phyloP scores from a whole-genome alignment of 1,140 invertebrate genomes.

The Megalonaias nervosa region DNA sequence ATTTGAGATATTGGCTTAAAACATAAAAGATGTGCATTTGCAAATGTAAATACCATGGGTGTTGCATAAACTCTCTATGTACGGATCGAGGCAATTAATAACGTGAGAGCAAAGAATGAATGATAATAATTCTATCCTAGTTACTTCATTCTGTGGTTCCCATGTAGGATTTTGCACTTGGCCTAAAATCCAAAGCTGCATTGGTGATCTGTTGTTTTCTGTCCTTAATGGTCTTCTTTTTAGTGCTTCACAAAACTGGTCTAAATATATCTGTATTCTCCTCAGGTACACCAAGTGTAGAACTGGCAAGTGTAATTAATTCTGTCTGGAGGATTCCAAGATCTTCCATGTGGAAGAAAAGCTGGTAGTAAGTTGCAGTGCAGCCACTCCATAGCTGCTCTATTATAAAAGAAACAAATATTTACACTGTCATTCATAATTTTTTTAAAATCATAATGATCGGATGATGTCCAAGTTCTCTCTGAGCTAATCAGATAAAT shows the following conservation, averaged over 20 bases:
- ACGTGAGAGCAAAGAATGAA: no score
- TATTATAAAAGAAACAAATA: slow-evolving; percentile 23
- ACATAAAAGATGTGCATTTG: no score
- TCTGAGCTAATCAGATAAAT: no score
- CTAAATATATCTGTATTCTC: slow-evolving; percentile 28
- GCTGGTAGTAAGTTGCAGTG: slow-evolving; percentile 25
- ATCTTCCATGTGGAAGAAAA: slow-evolving; percentile 42
- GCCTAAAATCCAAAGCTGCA: slow-evolving; percentile 30
- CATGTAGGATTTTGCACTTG: background rate
- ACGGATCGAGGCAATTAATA: no score
- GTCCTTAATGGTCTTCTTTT: slow-evolving; percentile 28
- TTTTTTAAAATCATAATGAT: no score
- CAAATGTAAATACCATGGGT: no score
- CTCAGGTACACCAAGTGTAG: slow-evolving; percentile 33
- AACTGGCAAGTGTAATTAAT: slow-evolving; percentile 21
- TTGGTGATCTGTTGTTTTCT: slow-evolving; percentile 22
- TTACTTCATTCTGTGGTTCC: background rate
- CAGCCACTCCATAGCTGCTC: slow-evolving; percentile 39
- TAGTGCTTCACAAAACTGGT: slow-evolving; percentile 27
- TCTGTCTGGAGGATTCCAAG: slow-evolving; percentile 21
- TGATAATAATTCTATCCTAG: no score
- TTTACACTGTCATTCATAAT: no score
- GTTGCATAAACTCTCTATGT: no score
- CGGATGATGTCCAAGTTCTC: no score
- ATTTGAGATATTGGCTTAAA: no score